phyloP scores from a whole-genome alignment of 2,797 vertebrate genomes.

The Chiloscyllium punctatum region DNA sequence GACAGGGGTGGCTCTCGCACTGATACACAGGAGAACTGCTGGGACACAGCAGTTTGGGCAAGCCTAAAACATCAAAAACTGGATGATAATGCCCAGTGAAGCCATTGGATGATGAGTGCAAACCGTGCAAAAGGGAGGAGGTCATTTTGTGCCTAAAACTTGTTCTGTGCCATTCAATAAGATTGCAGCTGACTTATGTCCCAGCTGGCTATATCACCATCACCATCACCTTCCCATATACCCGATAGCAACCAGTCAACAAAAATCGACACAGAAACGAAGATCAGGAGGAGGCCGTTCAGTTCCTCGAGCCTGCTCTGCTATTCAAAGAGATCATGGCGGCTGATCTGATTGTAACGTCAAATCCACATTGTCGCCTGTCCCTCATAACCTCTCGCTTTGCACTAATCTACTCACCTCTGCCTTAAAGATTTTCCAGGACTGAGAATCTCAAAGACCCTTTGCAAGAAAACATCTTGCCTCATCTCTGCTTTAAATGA shows the following conservation, averaged over 20 bases:
- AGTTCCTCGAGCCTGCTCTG: too few species aligned
- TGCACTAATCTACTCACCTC: too few species aligned
- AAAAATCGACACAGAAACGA: not conserved
- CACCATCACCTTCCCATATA: not conserved
- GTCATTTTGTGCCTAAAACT: not conserved
- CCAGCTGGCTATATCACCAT: not conserved
- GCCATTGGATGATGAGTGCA: not conserved
- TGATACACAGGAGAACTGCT: not conserved
- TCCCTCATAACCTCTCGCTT: too few species aligned
- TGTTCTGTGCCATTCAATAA: not conserved
- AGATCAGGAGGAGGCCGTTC: too few species aligned
- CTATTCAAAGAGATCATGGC: too few species aligned
- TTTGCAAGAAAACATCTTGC: too few species aligned
- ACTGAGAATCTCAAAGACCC: too few species aligned
- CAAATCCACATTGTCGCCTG: too few species aligned
- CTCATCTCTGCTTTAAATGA: too few species aligned
- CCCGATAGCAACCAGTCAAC: not conserved
- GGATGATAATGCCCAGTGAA: not conserved
- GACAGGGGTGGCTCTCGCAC: not conserved
- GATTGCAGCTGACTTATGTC: not conserved
- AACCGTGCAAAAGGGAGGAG: not conserved
- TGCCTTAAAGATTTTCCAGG: too few species aligned
- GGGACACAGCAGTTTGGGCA: not conserved
- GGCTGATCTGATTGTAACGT: too few species aligned
- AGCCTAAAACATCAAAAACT: not conserved